Percentiles rank a stretch among this genome's conserved stretches.
Evolutionary conservation across 2,888 invertebrate genomes (phyloP).

Genomic region (Neuroscelio doddi): DNA sequence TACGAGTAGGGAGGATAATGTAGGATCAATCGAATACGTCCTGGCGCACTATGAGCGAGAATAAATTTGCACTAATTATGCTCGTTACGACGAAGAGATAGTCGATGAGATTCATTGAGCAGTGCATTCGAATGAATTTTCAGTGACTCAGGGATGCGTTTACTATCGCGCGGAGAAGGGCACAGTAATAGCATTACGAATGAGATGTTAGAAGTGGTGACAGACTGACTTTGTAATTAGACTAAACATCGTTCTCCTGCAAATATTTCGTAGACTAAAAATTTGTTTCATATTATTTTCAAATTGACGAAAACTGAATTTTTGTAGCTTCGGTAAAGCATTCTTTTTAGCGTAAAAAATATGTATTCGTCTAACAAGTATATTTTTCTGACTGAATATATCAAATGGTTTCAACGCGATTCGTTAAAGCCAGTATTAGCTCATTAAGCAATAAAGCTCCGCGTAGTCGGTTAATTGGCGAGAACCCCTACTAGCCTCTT

Average conservation of each 20-base stretch:
- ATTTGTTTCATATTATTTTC: too few relatives aligned
- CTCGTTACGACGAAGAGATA: slow-evolving; percentile 4
- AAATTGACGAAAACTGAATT: too few relatives aligned
- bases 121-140: not conserved
- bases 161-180: not conserved
- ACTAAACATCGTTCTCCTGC: too few relatives aligned
- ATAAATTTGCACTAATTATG: slow-evolving; percentile 6
- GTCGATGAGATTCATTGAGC: slow-evolving; percentile 4
- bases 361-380: too few relatives aligned
- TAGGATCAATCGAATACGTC: slow-evolving; percentile 3
- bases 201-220: too few relatives aligned
- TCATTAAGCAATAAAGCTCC: slow-evolving; percentile 68
- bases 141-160: not conserved
- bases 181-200: too few relatives aligned
- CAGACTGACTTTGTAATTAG: too few relatives aligned
- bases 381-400: slow-evolving; percentile 48
- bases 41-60: slow-evolving; percentile 1
- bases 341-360: too few relatives aligned
- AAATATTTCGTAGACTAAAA: too few relatives aligned
- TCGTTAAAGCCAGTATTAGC: slow-evolving; percentile 65
- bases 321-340: too few relatives aligned
- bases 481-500: slow-evolving; percentile 2
- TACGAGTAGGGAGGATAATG: not conserved
- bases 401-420: slow-evolving; percentile 53
- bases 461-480: slow-evolving; percentile 20